Evolutionary conservation across 2,888 invertebrate species (phyloP), one percentile per base, ranked within the genome.

Genomic region (Sarcophaga carnaria): DNA sequence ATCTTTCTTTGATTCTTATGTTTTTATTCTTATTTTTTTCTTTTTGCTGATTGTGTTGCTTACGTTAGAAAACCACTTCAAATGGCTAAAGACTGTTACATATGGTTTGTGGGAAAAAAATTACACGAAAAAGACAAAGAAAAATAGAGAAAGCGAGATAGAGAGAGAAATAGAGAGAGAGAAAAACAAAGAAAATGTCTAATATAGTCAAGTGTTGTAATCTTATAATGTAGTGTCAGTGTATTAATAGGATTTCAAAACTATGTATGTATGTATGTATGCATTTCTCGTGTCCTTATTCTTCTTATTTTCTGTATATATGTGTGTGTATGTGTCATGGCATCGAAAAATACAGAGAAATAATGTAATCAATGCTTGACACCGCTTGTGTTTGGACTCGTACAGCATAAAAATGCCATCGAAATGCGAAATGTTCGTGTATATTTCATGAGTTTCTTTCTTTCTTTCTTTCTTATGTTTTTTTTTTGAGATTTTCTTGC

Each of bases 191-290:
- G 17, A 75, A 63, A 45, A 45, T 4, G 60, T 76, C 75, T 84
- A 84, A 80, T 80, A 64, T 20, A 79, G 63, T 79, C 83, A 80
- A 84, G 84, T 84, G 80, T 60, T 84, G 80, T 83, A 83, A 86
- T 86, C 77, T 69, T 70, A 80, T 77, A 83, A 80, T 69, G 76
- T 67, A 62, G 59, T 86, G 82, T 76, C 80, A 72, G 79, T 66
- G 54, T 83, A 49, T 76, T 72, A 83, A 83, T 49, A 54, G 75
- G 49, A 85, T 70, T 70, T 75, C 70, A 64, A 14, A 25, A 14
- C 47, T 14, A 37, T 77, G 47, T 74, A 12, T 59, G 22, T 10
- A 27, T 49, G 17, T 71, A 14, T 62, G 2, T 62, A n/a, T n/a
- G 27, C 25, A 60, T 54, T 45, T 0, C 0, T 6, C 5, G 20